Evolutionary conservation across 2,113 vertebrate genomes (phyloP).

Genomic region (Peromyscus polionotus): DNA sequence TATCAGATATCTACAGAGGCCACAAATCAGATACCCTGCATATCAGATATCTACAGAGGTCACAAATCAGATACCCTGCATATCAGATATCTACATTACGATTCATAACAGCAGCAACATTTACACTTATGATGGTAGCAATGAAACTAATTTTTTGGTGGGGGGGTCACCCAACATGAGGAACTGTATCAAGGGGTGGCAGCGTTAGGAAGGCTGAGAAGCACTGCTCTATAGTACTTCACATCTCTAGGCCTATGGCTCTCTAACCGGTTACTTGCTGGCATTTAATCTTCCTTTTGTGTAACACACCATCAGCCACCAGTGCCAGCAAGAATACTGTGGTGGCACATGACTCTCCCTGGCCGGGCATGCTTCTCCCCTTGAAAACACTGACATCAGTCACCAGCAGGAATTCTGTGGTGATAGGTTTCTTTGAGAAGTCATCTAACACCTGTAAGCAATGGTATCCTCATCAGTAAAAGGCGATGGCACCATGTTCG

Average conservation of each 20-base stretch:
- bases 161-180: not conserved
- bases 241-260: not conserved
- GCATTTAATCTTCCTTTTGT: not conserved
- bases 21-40: not conserved
- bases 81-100: not conserved
- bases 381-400: not conserved
- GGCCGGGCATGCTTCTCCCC: not conserved
- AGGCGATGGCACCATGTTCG: not conserved
- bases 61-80: not conserved
- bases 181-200: not conserved
- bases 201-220: not conserved
- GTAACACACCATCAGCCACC: not conserved
- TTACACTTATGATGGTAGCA: not conserved
- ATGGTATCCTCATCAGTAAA: not conserved
- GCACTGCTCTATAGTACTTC: not conserved
- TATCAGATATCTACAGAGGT: not conserved
- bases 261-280: not conserved
- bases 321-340: not conserved
- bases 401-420: not conserved
- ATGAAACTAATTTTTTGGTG: not conserved
- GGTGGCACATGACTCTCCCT: not conserved
- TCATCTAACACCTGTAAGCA: not conserved
- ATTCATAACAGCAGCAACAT: not conserved
- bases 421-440: not conserved
- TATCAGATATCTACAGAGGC: not conserved